phyloP scores from a whole-genome alignment of 2,113 vertebrate species.

The Cichladusa arquata region DNA sequence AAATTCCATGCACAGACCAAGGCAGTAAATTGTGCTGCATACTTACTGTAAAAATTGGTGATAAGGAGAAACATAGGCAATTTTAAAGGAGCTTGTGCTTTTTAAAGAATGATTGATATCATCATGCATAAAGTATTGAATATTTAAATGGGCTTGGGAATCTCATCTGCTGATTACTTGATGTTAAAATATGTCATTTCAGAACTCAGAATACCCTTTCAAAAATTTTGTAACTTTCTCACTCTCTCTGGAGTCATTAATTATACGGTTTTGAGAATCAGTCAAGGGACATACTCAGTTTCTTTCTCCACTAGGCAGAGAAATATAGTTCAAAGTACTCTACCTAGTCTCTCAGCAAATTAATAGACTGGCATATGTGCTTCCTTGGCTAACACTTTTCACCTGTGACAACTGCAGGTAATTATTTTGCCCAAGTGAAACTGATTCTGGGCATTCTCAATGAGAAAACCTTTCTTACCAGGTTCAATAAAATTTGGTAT shows the following conservation, averaged over 20 bases:
- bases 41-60: conserved; percentile 9
- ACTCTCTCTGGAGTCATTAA: conserved; percentile 67
- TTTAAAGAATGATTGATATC: conserved; percentile 6
- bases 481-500: conserved; percentile 66
- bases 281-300: neutral
- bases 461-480: conserved; percentile 52
- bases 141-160: conserved; percentile 53
- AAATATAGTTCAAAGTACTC: conserved; percentile 48
- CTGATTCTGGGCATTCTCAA: conserved; percentile 56
- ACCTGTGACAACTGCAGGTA: conserved; percentile 61
- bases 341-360: conserved; percentile 45
- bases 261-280: conserved; percentile 55
- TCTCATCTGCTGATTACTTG: conserved; percentile 47
- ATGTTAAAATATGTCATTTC: conserved; percentile 53
- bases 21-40: neutral
- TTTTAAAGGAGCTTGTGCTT: conserved; percentile 1
- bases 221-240: conserved; percentile 55
- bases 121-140: conserved; percentile 23
- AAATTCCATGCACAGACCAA: neutral
- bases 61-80: conserved; percentile 2
- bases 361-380: conserved; percentile 16
- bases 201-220: conserved; percentile 63
- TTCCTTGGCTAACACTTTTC: conserved; percentile 57
- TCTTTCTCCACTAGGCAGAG: conserved; percentile 14
- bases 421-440: conserved; percentile 70